These are phyloP conservation scores for Drosophila mimica DNA, from an alignment of 2,888 invertebrate species.

Conservation along the genomic window DNA sequence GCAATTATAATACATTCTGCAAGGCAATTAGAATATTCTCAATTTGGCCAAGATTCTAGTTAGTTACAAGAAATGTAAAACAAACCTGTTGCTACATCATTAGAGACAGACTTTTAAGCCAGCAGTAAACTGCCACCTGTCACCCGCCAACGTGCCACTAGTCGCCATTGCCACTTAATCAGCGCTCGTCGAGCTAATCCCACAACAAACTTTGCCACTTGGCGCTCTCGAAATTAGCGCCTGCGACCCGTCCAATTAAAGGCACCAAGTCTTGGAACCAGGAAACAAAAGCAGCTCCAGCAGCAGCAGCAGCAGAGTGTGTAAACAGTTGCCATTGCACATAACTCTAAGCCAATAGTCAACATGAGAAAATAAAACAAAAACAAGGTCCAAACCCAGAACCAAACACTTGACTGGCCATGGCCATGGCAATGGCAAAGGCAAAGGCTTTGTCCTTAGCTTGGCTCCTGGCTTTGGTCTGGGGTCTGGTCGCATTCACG, in stretches of 20 bases:
- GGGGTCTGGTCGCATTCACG: constrained; percentile 47
- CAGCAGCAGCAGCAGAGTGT: constrained; percentile 19
- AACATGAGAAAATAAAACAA: constrained; percentile 77
- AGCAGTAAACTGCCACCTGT: not conserved
- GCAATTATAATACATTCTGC: not conserved
- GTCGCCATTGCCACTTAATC: constrained; percentile 34
- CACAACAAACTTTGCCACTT: constrained; percentile 48
- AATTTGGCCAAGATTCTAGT: not conserved
- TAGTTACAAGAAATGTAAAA: not conserved
- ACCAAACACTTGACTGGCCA: constrained; percentile 57
- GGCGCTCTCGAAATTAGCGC: constrained; percentile 54
- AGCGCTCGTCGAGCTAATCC: constrained; percentile 46
- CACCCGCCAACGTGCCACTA: constrained; percentile 1
- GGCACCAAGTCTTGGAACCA: constrained; percentile 28
- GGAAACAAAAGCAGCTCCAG: constrained; percentile 24
- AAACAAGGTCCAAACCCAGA: constrained; percentile 51
- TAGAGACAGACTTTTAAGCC: not conserved
- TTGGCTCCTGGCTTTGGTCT: constrained; percentile 7
- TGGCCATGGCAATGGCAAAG: constrained; percentile 8
- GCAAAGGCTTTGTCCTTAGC: constrained; percentile 4
- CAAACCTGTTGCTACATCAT: constrained; percentile 17
- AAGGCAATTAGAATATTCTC: too few relatives aligned
- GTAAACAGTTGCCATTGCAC: constrained; percentile 76
- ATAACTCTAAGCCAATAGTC: constrained; percentile 79
- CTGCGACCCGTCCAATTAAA: constrained; percentile 71